Base-by-base conservation (phyloP, 1,140 invertebrate genomes). In the Hydropsyche tenuis region DNA sequence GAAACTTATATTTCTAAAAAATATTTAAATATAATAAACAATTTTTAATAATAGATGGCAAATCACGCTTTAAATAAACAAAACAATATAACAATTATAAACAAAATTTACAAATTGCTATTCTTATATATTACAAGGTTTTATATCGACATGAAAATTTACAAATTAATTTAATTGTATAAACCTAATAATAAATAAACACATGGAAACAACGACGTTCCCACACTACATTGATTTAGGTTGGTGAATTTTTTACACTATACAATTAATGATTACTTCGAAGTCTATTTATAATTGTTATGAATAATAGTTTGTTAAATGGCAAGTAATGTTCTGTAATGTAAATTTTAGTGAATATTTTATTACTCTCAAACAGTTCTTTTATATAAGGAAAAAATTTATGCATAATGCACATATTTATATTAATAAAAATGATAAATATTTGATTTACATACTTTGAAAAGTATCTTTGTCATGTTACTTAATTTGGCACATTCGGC, bases 61-160 rank as follows among this genome's bases (percentile, higher is more conserved):
- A 68, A 68, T 68, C 45, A 27, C 45, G 20, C 23, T 68, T 45
- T 68, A 68, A 68, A 68, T 68, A 68, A 68, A 68, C 65, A 68
- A 66, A 66, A 68, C 65, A 68, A 68, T 68, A 48, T 48, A 68
- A 68, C 65, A 68, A 68, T 18, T 68, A 48, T 68, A 5, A 7
- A 68, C 65, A 68, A 22, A 68, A 45, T 48, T 68, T 68, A 68
- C 65, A 68, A 43, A 25, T 64, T 23, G 20, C 23, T 27, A 60
- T 23, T 25, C 1, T 14, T 60, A 25, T 25, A 60, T 60, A 23
- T 60, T 53, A 53, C 48, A 53, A 53, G 9, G 18, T 53, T 20
- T 9, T 18, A 7, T 48, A 48, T 48, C 5, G n/a, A n/a, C n/a
- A n/a, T n/a, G n/a, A n/a, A n/a, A n/a, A n/a, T n/a, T n/a, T n/a